A percentile compares a stretch with the other conserved stretches of the same genome.
Conservation (phyloP, 1,140 invertebrate genomes). For the Drosophila dunni region DNA sequence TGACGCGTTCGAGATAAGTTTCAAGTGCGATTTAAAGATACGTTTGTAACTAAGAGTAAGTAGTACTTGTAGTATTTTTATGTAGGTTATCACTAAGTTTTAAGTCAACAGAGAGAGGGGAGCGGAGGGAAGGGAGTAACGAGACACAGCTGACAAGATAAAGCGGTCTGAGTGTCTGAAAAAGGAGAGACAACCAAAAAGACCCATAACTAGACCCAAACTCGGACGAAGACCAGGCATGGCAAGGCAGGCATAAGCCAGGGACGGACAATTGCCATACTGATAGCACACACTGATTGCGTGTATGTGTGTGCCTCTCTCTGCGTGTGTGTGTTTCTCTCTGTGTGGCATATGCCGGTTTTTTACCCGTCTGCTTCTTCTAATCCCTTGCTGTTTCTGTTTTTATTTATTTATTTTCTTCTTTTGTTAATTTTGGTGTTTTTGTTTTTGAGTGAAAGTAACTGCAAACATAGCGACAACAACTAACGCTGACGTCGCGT, state of each 20-base stretch:
- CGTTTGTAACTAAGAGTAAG: conserved; percentile 59
- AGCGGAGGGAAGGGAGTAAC: background rate
- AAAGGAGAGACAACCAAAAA: conserved; percentile 51
- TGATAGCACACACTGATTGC: conserved; percentile 22
- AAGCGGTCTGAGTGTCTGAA: conserved; percentile 50
- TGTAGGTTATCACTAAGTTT: conserved; percentile 71
- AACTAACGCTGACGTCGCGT: conserved; percentile 35
- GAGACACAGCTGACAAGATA: conserved; percentile 67
- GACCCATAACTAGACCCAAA: conserved; percentile 13
- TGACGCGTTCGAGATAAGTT: conserved; percentile 23
- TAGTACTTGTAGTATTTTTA: conserved; percentile 50
- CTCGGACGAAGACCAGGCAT: conserved; percentile 2
- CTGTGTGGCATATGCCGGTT: conserved; percentile 52
- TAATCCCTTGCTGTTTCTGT: conserved; percentile 15
- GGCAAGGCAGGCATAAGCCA: conserved; percentile 3
- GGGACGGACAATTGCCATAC: conserved; percentile 44
- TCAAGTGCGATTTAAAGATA: conserved; percentile 30
- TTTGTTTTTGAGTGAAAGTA: conserved; percentile 50
- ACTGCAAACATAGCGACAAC: conserved; percentile 49
- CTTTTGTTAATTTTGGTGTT: conserved; percentile 21
- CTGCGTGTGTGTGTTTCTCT: conserved; percentile 1
- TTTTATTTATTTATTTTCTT: conserved; percentile 36
- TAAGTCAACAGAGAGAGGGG: conserved; percentile 5
- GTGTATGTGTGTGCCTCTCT: background rate
- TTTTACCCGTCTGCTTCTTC: conserved; percentile 12